phyloP scores from a whole-genome alignment of 2,113 vertebrate genomes.

The Cyprinodon variegatus region DNA sequence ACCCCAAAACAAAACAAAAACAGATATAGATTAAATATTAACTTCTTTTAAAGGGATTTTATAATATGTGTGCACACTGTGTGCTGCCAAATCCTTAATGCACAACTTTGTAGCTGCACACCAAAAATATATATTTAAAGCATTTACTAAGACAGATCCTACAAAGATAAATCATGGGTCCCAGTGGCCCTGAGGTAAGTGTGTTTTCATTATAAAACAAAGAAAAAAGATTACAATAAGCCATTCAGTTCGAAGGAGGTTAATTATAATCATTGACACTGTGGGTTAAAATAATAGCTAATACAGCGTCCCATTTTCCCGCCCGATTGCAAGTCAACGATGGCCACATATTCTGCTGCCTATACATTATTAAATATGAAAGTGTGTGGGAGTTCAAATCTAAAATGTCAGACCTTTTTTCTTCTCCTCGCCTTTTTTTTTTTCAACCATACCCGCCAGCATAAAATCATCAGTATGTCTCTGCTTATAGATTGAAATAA shows the following conservation, averaged over 20 bases:
- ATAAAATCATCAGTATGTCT: constrained; percentile 11
- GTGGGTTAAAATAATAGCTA: constrained; percentile 37
- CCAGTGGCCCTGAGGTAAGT: constrained; percentile 17
- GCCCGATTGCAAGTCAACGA: constrained; percentile 27
- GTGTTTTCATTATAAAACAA: constrained; percentile 23
- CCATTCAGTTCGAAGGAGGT: constrained; percentile 27
- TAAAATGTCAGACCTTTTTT: constrained; percentile 33
- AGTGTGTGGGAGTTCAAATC: constrained; percentile 32
- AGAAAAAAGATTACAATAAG: constrained; percentile 24
- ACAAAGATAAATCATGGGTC: constrained; percentile 11
- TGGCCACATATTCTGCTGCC: constrained; percentile 31
- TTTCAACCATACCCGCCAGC: neutral
- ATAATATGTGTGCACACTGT: neutral
- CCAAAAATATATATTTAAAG: neutral
- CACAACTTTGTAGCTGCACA: neutral
- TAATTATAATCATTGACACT: constrained; percentile 59
- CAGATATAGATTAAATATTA: no score
- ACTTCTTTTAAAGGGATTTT: neutral
- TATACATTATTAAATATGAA: constrained; percentile 41
- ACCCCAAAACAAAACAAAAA: no score
- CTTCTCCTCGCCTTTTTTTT: neutral
- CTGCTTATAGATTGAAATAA: constrained; percentile 5
- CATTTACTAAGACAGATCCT: constrained; percentile 6
- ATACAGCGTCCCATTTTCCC: constrained; percentile 20
- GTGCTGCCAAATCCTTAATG: constrained; percentile 8